Conservation (phyloP, 2,888 invertebrate species). For the Athripsodes cinereus region DNA sequence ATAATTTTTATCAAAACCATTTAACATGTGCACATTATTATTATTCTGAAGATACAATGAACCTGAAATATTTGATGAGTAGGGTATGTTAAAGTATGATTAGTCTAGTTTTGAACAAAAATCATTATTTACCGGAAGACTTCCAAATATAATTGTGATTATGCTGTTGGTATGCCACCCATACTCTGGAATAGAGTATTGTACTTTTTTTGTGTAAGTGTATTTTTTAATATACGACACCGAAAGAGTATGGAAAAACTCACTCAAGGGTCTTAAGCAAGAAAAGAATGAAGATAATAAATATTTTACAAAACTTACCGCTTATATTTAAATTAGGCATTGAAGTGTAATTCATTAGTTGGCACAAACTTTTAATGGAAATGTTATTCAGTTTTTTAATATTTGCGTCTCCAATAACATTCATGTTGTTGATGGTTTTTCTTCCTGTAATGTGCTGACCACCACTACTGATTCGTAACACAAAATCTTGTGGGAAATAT, state of each 20-base stretch:
- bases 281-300: no score
- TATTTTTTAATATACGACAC: no score
- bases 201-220: no score
- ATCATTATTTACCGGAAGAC: no score
- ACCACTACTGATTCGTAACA: conserved; percentile 28
- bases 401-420: conserved; percentile 30
- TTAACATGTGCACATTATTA: conserved; percentile 40
- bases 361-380: not conserved
- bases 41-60: conserved; percentile 38
- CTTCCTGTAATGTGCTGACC: conserved; percentile 30
- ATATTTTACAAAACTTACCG: conserved; percentile 10
- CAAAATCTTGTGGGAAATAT: conserved; percentile 41
- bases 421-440: conserved; percentile 33
- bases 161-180: no score
- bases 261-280: no score
- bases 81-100: no score
- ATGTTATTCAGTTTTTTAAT: conserved; percentile 5
- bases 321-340: conserved; percentile 5
- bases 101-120: no score
- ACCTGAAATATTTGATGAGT: conserved; percentile 32
- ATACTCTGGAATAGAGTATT: no score
- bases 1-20: conserved; percentile 34
- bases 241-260: no score
- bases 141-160: no score
- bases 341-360: not conserved